Base-by-base conservation (phyloP, 2,113 vertebrate genomes). In the Coryphaenoides rupestris region DNA sequence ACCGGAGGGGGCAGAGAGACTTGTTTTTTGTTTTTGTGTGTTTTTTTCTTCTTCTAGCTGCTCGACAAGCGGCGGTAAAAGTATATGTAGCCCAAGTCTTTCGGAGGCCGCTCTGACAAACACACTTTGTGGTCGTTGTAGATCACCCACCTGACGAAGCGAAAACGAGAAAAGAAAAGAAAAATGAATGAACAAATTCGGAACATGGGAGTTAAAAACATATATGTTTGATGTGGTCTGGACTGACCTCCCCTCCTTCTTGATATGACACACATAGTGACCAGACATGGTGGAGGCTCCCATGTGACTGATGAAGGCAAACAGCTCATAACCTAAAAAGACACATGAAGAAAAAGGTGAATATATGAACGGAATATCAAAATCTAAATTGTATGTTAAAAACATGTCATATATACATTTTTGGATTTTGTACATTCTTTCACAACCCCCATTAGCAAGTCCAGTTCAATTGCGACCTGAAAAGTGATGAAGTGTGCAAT, bases 81-180 rank as follows among this genome's bases (percentile, higher is more conserved):
- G 90, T 99, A 99, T 85, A 99, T 87, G 89, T 99, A 99, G 79
- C 96, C 97, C 89, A 99, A 92, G 87, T 99, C 96, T 90, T 95
- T 98, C 55, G 97, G 96, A 85, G 95, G 96, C 77, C 92, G 92
- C 88, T 99, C 96, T 56, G 97, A 99, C 87, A 97, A 93, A 92
- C 94, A 95, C 63, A 99, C 96, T 91, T 91, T 98, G 82, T 98
- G 92, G 90, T 99, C 97, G 0, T 99, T 99, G 92, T 95, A 99
- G 89, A 99, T 98, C 81, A 98, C 92, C 97, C 97, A 99, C 81
- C 97, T 99, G 83, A 68, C 88, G 65, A 14, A 21, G 15, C 19
- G 13, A 22, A 62, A 10, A 19, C 61, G 2, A 14, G 19, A 13
- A 24, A 52, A 66, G 19, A 53, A n/a, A 2, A 1, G 6, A n/a